Conservation (phyloP, 1,140 invertebrate genomes). For the Heliconius nattereri region DNA sequence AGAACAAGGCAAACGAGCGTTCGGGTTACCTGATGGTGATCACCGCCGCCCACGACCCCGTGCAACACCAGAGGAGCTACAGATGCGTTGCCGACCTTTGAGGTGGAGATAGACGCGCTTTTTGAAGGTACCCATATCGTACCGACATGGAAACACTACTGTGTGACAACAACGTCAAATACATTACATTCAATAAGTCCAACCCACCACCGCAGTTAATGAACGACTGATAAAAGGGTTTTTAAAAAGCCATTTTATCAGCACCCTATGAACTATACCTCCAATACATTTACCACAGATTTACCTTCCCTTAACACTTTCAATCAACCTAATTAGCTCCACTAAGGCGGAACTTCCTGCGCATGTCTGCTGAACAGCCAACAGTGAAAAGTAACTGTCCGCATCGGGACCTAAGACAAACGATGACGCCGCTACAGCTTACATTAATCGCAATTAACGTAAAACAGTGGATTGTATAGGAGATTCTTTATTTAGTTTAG, state of each 20-base stretch:
- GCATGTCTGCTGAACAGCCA: conserved; percentile 39
- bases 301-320: conserved; percentile 11
- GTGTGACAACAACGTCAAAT: too few species aligned
- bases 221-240: neutral
- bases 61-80: too few species aligned
- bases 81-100: too few species aligned
- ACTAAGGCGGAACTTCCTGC: conserved; percentile 14
- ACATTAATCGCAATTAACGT: conserved; percentile 67
- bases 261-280: neutral
- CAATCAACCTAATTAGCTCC: conserved; percentile 11
- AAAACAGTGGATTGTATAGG: neutral
- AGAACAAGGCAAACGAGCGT: too few species aligned
- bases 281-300: neutral
- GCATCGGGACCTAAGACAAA: conserved; percentile 55
- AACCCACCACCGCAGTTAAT: neutral
- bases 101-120: too few species aligned
- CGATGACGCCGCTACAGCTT: conserved; percentile 50
- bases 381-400: conserved; percentile 59
- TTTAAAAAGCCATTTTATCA: neutral
- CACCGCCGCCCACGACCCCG: too few species aligned
- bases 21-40: too few species aligned
- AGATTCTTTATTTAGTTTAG: neutral
- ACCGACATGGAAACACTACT: too few species aligned
- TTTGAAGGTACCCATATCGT: too few species aligned
- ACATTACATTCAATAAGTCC: neutral